Evolutionary conservation across 2,113 vertebrate species (phyloP).

Genomic region (Phyllostomus discolor): DNA sequence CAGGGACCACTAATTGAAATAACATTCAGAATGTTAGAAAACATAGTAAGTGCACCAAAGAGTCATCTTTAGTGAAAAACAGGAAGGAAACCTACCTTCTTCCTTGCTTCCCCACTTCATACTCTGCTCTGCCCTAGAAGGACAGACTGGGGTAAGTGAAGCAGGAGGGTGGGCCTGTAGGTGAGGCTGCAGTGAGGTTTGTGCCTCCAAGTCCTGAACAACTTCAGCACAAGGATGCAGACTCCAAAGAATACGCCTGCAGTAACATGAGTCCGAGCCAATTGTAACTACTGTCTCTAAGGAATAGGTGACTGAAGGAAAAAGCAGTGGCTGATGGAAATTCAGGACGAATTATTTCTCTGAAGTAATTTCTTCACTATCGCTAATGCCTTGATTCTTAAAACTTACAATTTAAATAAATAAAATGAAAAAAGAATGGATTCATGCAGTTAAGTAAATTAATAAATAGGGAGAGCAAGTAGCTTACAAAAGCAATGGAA

Average conservation of each 20-base stretch:
- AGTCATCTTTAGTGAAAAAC: not conserved
- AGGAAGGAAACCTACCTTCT: not conserved
- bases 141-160: not conserved
- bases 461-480: not conserved
- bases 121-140: not conserved
- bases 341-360: not conserved
- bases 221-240: not conserved
- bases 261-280: not conserved
- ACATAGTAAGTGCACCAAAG: not conserved
- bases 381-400: not conserved
- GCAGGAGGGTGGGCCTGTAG: not conserved
- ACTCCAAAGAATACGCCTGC: not conserved
- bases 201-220: not conserved
- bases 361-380: not conserved
- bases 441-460: not conserved
- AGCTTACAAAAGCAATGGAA: not conserved
- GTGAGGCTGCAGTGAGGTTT: not conserved
- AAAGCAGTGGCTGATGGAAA: not conserved
- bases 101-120: not conserved
- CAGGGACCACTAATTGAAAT: not conserved
- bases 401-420: not conserved
- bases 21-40: not conserved
- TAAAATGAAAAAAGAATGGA: not conserved
- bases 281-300: not conserved
- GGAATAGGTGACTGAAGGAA: not conserved